phyloP scores from a whole-genome alignment of 2,888 invertebrate species.

The Escarpia spicata region DNA sequence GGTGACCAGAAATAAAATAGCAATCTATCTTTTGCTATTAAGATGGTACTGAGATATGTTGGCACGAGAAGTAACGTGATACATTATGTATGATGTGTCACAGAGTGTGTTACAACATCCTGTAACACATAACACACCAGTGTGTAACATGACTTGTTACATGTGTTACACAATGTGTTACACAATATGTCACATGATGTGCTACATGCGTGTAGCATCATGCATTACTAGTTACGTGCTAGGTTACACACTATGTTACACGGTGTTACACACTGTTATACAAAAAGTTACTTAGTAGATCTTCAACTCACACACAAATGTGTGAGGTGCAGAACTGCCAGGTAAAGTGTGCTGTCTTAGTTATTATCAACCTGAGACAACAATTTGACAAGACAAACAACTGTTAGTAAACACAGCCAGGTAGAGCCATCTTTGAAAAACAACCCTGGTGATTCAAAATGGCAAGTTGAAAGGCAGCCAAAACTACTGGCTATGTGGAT shows the following conservation, averaged over 20 bases:
- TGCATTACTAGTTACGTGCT: background rate
- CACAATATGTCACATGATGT: background rate
- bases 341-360: too few species aligned
- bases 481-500: background rate
- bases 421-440: background rate
- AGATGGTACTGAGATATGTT: background rate
- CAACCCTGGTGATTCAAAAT: background rate
- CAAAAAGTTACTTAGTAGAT: background rate
- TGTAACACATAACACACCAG: background rate
- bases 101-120: background rate
- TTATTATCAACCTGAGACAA: too few species aligned
- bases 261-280: background rate
- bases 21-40: background rate
- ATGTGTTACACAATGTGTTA: constrained; percentile 1
- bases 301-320: background rate
- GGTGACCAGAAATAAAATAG: too few species aligned
- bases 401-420: background rate
- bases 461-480: background rate
- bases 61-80: background rate
- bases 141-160: background rate
- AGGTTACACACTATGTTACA: background rate
- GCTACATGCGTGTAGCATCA: background rate
- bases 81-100: background rate
- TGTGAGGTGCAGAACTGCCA: too few species aligned
- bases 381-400: background rate